Conservation (phyloP, 1,140 invertebrate species). For the Camponotus vicinus region DNA sequence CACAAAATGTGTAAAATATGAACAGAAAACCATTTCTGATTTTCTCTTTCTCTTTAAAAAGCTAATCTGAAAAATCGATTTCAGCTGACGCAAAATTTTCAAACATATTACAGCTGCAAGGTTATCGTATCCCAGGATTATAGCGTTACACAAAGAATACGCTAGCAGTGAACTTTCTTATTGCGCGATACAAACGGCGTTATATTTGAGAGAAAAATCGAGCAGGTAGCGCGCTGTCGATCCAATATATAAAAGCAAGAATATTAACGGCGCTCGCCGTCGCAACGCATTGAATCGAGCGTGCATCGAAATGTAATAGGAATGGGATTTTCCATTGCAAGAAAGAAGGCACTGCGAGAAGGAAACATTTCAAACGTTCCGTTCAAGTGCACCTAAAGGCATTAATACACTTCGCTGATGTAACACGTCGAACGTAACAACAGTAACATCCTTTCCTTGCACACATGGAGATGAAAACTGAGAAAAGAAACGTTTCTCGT, state of each 20-base stretch:
- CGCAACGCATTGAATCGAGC: slow-evolving; percentile 42
- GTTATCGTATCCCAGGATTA: slow-evolving; percentile 33
- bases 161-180: slow-evolving; percentile 46
- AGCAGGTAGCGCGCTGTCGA: slow-evolving; percentile 30
- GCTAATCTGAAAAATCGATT: slow-evolving; percentile 15
- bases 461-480: slow-evolving; percentile 10
- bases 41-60: not conserved
- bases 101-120: slow-evolving; percentile 42
- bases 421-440: slow-evolving; percentile 48
- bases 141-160: slow-evolving; percentile 41
- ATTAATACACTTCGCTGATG: slow-evolving; percentile 60
- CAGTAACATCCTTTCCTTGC: slow-evolving; percentile 26
- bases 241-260: slow-evolving; percentile 51
- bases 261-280: slow-evolving; percentile 53
- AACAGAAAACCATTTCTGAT: no score
- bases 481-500: slow-evolving; percentile 19
- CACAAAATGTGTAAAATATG: not conserved
- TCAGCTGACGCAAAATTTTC: slow-evolving; percentile 49
- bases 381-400: slow-evolving; percentile 48
- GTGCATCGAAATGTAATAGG: slow-evolving; percentile 60
- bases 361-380: slow-evolving; percentile 44
- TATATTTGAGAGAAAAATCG: slow-evolving; percentile 64
- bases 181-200: slow-evolving; percentile 49
- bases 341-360: slow-evolving; percentile 28
- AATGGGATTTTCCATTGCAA: slow-evolving; percentile 44